Percentiles rank a stretch among this genome's conserved stretches.
These are phyloP conservation scores for Fregata magnificens DNA, from an alignment of 2,113 vertebrate species.

Conservation along the genomic window DNA sequence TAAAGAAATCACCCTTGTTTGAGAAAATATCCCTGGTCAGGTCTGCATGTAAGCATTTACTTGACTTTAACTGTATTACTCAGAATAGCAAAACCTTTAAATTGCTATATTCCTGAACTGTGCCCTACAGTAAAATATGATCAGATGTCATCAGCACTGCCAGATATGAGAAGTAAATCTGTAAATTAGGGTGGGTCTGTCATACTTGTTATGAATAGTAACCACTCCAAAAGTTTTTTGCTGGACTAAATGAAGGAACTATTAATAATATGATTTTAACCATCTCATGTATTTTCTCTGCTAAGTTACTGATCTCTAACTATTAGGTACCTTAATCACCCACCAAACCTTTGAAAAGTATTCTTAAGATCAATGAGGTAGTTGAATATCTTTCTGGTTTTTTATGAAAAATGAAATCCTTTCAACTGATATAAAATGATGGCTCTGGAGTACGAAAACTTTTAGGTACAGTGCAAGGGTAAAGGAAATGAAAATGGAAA, in stretches of 20 bases:
- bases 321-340: neutral
- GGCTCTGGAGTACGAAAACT: neutral
- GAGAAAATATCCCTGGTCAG: neutral
- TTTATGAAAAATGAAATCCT: neutral
- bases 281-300: neutral
- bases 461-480: neutral
- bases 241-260: neutral
- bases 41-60: neutral
- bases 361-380: neutral
- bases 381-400: neutral
- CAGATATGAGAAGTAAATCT: neutral
- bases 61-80: neutral
- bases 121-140: neutral
- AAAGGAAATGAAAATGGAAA: slow-evolving; percentile 23
- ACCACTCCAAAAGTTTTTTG: neutral
- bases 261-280: neutral
- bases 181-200: neutral
- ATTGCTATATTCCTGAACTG: neutral
- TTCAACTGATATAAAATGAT: neutral
- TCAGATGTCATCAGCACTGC: neutral
- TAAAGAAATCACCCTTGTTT: neutral
- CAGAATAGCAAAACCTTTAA: neutral
- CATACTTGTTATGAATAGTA: neutral
- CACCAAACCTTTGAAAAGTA: neutral
- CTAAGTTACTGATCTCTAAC: neutral